A percentile compares a stretch with the other conserved stretches of the same genome.
Conservation (phyloP, 1,140 invertebrate species). For the Drosophila bipectinata region DNA sequence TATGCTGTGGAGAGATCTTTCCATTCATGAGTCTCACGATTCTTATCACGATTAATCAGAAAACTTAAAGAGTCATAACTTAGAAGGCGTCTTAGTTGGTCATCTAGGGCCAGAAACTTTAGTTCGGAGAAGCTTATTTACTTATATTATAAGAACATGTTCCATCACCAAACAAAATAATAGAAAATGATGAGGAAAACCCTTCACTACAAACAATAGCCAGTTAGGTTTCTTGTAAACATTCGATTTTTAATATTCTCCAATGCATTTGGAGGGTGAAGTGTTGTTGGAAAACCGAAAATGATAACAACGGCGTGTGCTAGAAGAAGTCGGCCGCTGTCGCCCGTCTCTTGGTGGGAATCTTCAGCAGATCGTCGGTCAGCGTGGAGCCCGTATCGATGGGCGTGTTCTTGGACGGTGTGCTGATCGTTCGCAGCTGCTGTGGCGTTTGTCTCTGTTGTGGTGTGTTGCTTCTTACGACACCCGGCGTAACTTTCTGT, state of each 20-base stretch:
- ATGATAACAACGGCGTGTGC: not conserved
- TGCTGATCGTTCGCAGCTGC: conserved; percentile 54
- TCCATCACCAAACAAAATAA: too few species aligned
- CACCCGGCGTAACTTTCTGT: conserved; percentile 40
- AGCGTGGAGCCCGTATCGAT: conserved; percentile 83
- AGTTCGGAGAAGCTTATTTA: too few species aligned
- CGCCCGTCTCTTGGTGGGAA: conserved; percentile 88
- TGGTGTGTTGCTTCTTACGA: conserved; percentile 25
- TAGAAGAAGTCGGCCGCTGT: conserved; percentile 85
- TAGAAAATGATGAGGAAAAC: not conserved
- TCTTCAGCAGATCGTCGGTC: conserved; percentile 91
- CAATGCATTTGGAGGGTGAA: not conserved
- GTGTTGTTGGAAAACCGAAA: not conserved
- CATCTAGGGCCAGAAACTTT: too few species aligned
- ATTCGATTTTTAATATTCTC: not conserved
- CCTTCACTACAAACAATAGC: not conserved
- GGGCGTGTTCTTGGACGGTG: conserved; percentile 58
- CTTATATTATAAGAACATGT: too few species aligned
- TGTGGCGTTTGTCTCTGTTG: not conserved
- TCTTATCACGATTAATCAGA: conserved; percentile 1
- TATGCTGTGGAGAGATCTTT: not conserved
- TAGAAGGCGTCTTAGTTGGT: too few species aligned
- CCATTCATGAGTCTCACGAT: not conserved
- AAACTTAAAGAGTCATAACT: not conserved
- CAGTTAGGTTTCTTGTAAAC: not conserved